Evolutionary conservation across 2,113 vertebrate genomes (phyloP), one percentile per base, ranked within the genome.

Genomic region (Phrynosoma blainvillii): DNA sequence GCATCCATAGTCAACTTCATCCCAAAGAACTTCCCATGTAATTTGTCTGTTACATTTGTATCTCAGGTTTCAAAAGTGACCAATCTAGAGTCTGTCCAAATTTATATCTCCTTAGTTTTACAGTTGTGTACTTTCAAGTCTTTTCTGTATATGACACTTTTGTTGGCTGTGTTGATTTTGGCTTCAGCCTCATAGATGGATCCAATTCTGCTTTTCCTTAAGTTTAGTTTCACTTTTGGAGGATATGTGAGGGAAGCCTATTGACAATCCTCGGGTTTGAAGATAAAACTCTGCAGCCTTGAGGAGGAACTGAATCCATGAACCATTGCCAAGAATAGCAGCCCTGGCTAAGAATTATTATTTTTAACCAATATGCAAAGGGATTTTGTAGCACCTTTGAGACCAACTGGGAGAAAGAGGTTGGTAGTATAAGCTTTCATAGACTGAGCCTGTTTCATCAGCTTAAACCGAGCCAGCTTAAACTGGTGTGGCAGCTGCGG

Each of bases 221-320:
- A 47, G 84, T 40, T 85, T 85, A 20, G 13, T 85, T 85, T 47
- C 40, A 78, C 20, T 68, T 85, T 85, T 47, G 56, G 40, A 76
- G 70, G 13, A 65, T 76, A 36, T 62, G 32, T 62, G 54, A 71
- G 8, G 36, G 56, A 47, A 85, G 25, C 30, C 47, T 85, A 27
- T 20, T 47, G 4, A 42, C 74, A 85, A 40, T 30, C 32, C 13
- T 75, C n/a, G 66, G 40, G 65, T 62, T 32, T 47, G 36, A 42
- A 77, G 56, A 59, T 40, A 77, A 84, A 59, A 27, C 30, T 65
- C 14, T 59, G 21, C 62, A 76, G 52, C 27, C 56, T 47, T 47
- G 47, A 16, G 36, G 25, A 11, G 27, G 73, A 65, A 62, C 25
- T 85, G 32, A 36, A 62, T 21, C 74, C 30, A 59, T 21, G 16